Percentiles rank a stretch among this genome's conserved stretches.
These are phyloP conservation scores for Sebastes taczanowskii DNA, from an alignment of 2,797 vertebrate species.

Conservation along the genomic window DNA sequence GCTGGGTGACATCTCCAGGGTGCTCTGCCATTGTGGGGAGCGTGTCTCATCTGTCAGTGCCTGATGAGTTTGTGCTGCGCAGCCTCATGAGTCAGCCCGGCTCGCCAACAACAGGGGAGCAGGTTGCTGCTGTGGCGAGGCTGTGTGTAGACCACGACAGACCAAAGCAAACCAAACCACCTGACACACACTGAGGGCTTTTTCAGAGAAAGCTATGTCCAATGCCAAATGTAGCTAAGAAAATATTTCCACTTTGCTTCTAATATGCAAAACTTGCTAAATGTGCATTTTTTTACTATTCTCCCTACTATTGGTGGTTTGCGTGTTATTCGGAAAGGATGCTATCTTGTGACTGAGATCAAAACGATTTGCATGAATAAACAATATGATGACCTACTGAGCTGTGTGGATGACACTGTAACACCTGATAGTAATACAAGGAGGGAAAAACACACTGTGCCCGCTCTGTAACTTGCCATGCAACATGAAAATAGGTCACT, in stretches of 20 bases:
- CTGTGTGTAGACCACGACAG: slow-evolving; percentile 28
- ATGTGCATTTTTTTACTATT: not conserved
- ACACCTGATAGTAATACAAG: not conserved
- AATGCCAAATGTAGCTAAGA: not conserved
- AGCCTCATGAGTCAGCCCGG: slow-evolving; percentile 50
- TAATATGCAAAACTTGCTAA: not conserved
- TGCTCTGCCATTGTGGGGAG: slow-evolving; percentile 56
- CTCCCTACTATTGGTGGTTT: not conserved
- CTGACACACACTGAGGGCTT: slow-evolving; percentile 35
- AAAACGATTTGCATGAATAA: not conserved
- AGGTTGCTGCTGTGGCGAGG: slow-evolving; percentile 36
- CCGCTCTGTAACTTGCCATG: not conserved
- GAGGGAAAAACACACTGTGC: not conserved
- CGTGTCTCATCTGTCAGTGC: slow-evolving; percentile 68
- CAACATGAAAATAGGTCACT: not conserved
- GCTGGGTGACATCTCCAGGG: slow-evolving; percentile 66
- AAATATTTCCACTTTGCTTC: not conserved
- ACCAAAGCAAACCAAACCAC: slow-evolving; percentile 43
- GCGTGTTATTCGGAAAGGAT: not conserved
- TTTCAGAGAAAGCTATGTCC: not conserved
- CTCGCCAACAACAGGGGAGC: slow-evolving; percentile 30
- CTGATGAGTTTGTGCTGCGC: slow-evolving; percentile 60
- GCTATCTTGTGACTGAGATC: not conserved
- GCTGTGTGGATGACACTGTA: not conserved
- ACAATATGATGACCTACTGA: not conserved